Conservation (phyloP, 2,888 invertebrate species). For the Oscheius myriophilus region DNA sequence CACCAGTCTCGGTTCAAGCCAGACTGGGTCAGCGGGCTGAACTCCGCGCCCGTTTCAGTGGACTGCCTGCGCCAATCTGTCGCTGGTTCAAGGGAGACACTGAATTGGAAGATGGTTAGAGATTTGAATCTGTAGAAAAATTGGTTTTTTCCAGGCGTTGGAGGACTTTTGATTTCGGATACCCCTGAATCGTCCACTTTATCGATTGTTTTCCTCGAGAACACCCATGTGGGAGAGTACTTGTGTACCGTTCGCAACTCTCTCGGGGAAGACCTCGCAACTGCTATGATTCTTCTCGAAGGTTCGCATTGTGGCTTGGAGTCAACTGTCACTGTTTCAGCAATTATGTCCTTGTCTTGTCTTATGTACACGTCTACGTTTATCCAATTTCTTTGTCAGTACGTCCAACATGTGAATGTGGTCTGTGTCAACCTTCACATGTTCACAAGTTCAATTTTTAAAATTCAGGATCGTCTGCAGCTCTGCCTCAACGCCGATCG, state of each 20-base stretch:
- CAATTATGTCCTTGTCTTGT: conserved; percentile 19
- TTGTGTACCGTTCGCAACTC: conserved; percentile 62
- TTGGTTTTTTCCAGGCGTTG: conserved; percentile 35
- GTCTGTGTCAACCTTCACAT: neutral
- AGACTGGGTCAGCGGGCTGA: conserved; percentile 51
- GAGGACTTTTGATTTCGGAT: conserved; percentile 47
- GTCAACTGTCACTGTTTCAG: conserved; percentile 8
- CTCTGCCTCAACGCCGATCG: conserved; percentile 58
- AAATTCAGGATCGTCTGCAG: conserved; percentile 52
- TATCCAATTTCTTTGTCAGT: neutral
- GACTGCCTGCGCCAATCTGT: conserved; percentile 56
- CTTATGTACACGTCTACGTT: conserved; percentile 20
- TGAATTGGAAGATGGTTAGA: conserved; percentile 53
- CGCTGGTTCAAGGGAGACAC: conserved; percentile 60
- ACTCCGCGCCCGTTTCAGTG: conserved; percentile 61
- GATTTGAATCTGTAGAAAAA: neutral
- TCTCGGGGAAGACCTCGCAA: conserved; percentile 65
- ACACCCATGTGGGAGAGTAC: conserved; percentile 61
- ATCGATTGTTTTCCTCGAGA: conserved; percentile 51
- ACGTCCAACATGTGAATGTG: neutral
- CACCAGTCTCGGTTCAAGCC: conserved; percentile 60
- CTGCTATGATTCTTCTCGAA: conserved; percentile 62
- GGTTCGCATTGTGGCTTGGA: conserved; percentile 35
- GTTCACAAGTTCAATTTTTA: conserved; percentile 6
- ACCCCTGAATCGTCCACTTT: conserved; percentile 47